A percentile compares a stretch with the other conserved stretches of the same genome.
Conservation (phyloP, 2,888 invertebrate species). For the Chelonus formosanus region DNA sequence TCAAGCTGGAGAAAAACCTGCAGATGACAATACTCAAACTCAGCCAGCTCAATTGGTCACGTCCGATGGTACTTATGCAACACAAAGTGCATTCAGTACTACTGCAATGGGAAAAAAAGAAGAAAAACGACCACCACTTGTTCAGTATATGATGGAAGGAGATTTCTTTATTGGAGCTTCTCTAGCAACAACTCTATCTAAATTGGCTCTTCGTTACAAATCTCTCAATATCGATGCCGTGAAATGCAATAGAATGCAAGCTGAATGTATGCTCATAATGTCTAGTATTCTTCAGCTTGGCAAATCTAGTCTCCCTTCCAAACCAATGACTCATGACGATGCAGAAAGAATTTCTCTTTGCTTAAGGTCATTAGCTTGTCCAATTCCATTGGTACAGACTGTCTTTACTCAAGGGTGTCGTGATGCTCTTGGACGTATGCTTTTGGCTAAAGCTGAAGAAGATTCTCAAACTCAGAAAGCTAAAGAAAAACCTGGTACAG, state of each 20-base stretch:
- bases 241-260: slow-evolving; percentile 71
- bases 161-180: slow-evolving; percentile 97
- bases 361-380: slow-evolving; percentile 76
- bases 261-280: slow-evolving; percentile 88
- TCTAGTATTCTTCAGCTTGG: slow-evolving; percentile 87
- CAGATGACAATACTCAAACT: slow-evolving; percentile 63
- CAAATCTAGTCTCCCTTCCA: slow-evolving; percentile 69
- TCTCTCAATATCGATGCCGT: slow-evolving; percentile 49
- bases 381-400: slow-evolving; percentile 73
- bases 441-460: slow-evolving; percentile 80
- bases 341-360: slow-evolving; percentile 87
- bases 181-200: slow-evolving; percentile 88
- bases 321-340: slow-evolving; percentile 95
- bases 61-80: slow-evolving; percentile 98
- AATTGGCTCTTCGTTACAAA: slow-evolving; percentile 77
- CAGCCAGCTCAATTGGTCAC: slow-evolving; percentile 81
- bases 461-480: slow-evolving; percentile 72
- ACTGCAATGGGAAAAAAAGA: slow-evolving; percentile 71
- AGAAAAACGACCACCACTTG: slow-evolving; percentile 80
- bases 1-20: slow-evolving; percentile 75
- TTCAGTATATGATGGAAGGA: slow-evolving; percentile 90
- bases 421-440: slow-evolving; percentile 82
- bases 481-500: slow-evolving; percentile 74
- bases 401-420: slow-evolving; percentile 81
- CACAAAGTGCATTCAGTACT: slow-evolving; percentile 95